Base-by-base conservation (phyloP, 2,888 invertebrate species). In the Xestia xanthographa region DNA sequence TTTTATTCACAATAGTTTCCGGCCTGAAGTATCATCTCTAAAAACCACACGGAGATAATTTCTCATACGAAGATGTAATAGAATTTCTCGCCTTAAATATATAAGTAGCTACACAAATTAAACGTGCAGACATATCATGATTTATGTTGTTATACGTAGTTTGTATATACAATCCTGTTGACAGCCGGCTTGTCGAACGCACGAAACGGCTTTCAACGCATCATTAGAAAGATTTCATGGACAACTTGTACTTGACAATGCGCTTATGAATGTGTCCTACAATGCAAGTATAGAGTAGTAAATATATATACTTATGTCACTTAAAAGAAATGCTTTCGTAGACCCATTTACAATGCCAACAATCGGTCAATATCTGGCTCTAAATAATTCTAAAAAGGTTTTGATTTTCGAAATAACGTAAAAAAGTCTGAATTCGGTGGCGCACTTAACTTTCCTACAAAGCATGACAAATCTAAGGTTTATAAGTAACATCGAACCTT, bases 151-250 rank as follows among this genome's bases (percentile, higher is more conserved):
- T 74, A 29, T 34, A 34, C 34, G 34, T 70, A 73, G 41, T 53
- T 53, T 71, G 58, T 82, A 82, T 71, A 74, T 67, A 74, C 50
- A 65, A 22, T 29, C 8, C 53, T 75, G 68, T 71, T 82, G 79
- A 82, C 75, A 82, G 41, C 79, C 34, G 48, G 50, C 45, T 53
- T n/a, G 56, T 62, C 29, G 43, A 82, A 48, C 63, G 66, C 62
- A 75, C 56, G 82, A 48, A 72, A 71, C 62, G 62, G 5, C 66
- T 70, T 79, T 79, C 79, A 72, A 50, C 66, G 53, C 65, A 53
- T 75, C 68, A 20, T 70, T 81, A 53, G 5, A 50, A 41, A 58
- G 6, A 72, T 69, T 58, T 82, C 62, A 62, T 41, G 29, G n/a
- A 8, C 22, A 38, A 38, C 34, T 45, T 48, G 2, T 34, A 22